These are phyloP conservation scores for Microtus montanus DNA, from an alignment of 2,113 vertebrate species.

Conservation along the genomic window DNA sequence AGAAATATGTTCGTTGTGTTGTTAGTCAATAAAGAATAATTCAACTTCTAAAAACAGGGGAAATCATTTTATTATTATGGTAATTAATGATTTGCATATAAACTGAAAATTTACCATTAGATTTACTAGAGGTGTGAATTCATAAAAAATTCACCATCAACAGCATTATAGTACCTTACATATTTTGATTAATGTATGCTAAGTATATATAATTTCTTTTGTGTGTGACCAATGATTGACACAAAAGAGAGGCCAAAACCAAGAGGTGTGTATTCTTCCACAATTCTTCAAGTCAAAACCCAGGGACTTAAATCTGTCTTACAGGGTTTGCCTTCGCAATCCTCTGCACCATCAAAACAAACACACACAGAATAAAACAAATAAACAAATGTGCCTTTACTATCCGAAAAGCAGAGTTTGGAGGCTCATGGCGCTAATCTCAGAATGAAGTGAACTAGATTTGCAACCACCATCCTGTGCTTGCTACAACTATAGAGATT, in stretches of 20 bases:
- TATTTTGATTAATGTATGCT: not conserved
- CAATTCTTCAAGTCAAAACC: not conserved
- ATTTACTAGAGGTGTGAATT: not conserved
- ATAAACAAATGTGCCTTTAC: not conserved
- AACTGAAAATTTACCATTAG: not conserved
- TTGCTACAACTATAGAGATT: not conserved
- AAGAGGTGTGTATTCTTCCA: not conserved
- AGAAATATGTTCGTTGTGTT: not conserved
- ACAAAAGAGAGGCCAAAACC: not conserved
- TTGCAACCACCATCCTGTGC: not conserved
- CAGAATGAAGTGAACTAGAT: not conserved
- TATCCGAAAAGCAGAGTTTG: not conserved
- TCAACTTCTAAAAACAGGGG: not conserved
- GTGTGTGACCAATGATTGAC: not conserved
- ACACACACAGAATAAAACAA: not conserved
- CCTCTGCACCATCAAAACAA: not conserved
- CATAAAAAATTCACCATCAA: not conserved
- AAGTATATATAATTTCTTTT: not conserved
- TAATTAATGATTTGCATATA: not conserved
- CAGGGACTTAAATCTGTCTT: not conserved
- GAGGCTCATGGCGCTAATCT: not conserved
- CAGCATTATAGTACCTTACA: not conserved
- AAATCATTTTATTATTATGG: not conserved
- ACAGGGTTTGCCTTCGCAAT: not conserved
- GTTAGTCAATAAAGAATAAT: not conserved